These are phyloP conservation scores for Selene dorsalis DNA, from an alignment of 2,797 vertebrate genomes.

Conservation along the genomic window DNA sequence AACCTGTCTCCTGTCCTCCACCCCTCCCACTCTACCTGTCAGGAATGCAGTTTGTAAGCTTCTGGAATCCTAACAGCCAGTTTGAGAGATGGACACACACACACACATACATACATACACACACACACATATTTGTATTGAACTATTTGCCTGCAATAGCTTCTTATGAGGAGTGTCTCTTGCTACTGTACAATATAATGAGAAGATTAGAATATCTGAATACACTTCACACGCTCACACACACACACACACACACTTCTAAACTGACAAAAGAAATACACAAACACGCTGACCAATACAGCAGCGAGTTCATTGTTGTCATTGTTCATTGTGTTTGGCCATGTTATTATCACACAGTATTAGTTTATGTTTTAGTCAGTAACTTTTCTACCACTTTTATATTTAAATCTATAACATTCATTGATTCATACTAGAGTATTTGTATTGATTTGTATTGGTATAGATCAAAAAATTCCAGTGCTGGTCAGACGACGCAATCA, in stretches of 20 bases:
- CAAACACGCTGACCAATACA: background rate
- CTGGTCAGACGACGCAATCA: background rate
- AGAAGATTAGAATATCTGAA: too few relatives aligned
- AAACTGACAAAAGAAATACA: background rate
- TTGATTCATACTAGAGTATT: background rate
- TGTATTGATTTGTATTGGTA: background rate
- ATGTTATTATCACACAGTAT: background rate
- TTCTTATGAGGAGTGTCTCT: background rate
- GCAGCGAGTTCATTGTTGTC: too few relatives aligned
- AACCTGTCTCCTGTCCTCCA: constrained; percentile 75
- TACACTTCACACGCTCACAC: too few relatives aligned
- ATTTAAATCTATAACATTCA: too few relatives aligned
- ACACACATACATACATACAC: constrained; percentile 17
- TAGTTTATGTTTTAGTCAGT: background rate
- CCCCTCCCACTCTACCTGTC: constrained; percentile 81
- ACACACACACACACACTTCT: background rate
- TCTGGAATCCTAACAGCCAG: constrained; percentile 64
- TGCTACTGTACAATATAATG: background rate
- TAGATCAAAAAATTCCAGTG: background rate
- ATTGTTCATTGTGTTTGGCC: too few relatives aligned
- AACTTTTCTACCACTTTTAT: too few relatives aligned
- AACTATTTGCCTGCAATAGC: background rate
- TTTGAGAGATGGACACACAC: constrained; percentile 31
- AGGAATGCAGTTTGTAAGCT: constrained; percentile 75
- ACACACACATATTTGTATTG: background rate